Evolutionary conservation across 1,140 invertebrate species (phyloP).

Genomic region (Watersipora subatra): DNA sequence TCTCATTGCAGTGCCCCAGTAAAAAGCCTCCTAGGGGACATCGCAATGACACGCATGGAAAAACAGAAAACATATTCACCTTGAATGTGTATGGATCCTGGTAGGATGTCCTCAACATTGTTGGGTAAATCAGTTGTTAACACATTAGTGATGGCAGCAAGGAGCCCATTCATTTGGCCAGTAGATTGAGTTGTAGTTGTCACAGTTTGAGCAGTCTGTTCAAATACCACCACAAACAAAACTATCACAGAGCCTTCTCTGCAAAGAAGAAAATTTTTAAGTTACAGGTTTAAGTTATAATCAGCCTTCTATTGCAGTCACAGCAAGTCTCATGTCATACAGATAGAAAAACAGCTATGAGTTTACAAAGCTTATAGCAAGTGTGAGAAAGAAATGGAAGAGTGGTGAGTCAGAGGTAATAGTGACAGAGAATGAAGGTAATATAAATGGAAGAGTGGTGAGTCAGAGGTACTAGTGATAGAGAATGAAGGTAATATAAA

Average conservation of each 20-base stretch:
- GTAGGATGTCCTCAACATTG: background rate
- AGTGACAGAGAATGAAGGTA: too few relatives aligned
- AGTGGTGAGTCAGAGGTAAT: too few relatives aligned
- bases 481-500: too few relatives aligned
- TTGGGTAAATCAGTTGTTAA: background rate
- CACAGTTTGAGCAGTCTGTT: background rate
- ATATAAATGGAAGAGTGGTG: too few relatives aligned
- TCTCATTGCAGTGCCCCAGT: too few relatives aligned
- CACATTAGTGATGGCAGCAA: too few relatives aligned
- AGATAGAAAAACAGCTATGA: background rate
- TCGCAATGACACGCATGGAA: background rate
- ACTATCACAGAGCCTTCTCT: background rate
- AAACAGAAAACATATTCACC: too few relatives aligned
- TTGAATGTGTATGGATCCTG: background rate
- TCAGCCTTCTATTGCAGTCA: background rate
- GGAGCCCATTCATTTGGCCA: too few relatives aligned
- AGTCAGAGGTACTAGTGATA: too few relatives aligned
- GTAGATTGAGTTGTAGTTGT: background rate
- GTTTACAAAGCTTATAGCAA: background rate
- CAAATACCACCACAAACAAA: background rate
- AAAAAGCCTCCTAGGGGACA: too few relatives aligned
- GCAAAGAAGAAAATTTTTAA: background rate
- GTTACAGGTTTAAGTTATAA: too few relatives aligned
- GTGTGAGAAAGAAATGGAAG: background rate
- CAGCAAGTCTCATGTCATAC: background rate